Conservation (phyloP, 2,888 invertebrate genomes). For the Morpho achilles region DNA sequence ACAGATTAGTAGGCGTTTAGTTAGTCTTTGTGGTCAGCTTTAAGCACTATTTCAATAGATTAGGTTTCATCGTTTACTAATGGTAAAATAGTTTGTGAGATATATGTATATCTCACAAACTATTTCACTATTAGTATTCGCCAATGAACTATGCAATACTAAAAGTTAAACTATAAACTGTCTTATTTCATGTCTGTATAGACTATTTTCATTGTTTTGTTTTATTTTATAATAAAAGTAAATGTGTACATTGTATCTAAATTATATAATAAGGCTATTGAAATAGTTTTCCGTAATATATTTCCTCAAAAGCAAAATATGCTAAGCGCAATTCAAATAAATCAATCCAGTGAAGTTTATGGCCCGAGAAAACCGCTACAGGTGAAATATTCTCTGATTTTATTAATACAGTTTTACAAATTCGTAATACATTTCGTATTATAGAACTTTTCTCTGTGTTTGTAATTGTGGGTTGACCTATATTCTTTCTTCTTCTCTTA, state of each 20-base stretch:
- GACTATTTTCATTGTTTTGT: no score
- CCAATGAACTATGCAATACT: neutral
- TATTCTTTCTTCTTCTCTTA: neutral
- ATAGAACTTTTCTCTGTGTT: neutral
- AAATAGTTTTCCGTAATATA: constrained; percentile 13
- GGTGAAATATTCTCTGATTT: constrained; percentile 11
- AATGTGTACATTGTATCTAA: constrained; percentile 4
- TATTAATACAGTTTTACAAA: constrained; percentile 5
- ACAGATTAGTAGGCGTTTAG: constrained; percentile 72
- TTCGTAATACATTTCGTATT: neutral
- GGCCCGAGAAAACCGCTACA: constrained; percentile 8
- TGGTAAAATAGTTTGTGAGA: constrained; percentile 1
- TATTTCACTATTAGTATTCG: neutral
- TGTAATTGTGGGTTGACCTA: neutral
- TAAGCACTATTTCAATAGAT: constrained; percentile 61
- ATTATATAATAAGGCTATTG: constrained; percentile 7
- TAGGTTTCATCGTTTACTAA: constrained; percentile 61
- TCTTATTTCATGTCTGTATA: no score
- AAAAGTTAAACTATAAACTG: no score
- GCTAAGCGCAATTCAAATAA: constrained; percentile 15
- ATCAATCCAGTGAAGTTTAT: constrained; percentile 15
- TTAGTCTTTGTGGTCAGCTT: constrained; percentile 66
- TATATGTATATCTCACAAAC: constrained; percentile 29
- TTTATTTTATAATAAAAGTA: neutral
- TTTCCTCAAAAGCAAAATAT: constrained; percentile 13